These are phyloP conservation scores for Pangasianodon gigas DNA, from an alignment of 2,113 vertebrate genomes.

Conservation along the genomic window DNA sequence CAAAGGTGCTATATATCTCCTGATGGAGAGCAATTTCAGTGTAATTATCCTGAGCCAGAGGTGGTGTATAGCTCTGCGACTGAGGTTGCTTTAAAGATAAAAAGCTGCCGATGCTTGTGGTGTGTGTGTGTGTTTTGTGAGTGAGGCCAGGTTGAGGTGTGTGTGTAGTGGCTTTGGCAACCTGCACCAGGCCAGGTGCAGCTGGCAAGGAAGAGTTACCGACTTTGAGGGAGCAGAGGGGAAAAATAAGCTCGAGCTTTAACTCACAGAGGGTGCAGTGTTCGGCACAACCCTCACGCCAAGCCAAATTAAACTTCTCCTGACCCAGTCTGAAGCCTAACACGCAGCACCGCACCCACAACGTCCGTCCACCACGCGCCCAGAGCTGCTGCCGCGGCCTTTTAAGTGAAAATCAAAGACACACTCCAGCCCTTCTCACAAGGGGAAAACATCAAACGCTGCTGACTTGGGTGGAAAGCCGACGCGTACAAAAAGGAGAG, in stretches of 20 bases:
- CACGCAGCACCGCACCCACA: constrained; percentile 32
- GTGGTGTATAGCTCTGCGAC: constrained; percentile 10
- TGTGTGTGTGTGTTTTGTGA: constrained; percentile 27
- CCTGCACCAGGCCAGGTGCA: constrained; percentile 62
- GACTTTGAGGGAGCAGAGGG: constrained; percentile 24
- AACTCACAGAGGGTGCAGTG: constrained; percentile 59
- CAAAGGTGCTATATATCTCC: constrained; percentile 12
- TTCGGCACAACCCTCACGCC: constrained; percentile 63
- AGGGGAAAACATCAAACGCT: not conserved
- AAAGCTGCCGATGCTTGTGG: constrained; percentile 27
- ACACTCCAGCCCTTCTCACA: not conserved
- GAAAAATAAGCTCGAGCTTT: constrained; percentile 28
- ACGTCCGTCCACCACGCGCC: constrained; percentile 16
- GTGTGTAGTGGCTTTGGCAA: constrained; percentile 47
- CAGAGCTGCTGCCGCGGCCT: constrained; percentile 26
- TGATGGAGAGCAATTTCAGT: constrained; percentile 32
- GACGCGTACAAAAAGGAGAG: too few species aligned
- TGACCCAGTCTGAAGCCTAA: constrained; percentile 67
- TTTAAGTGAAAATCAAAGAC: constrained; percentile 53
- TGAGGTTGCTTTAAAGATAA: constrained; percentile 34
- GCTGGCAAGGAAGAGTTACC: constrained; percentile 56
- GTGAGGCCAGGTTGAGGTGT: constrained; percentile 31
- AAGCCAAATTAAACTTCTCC: constrained; percentile 73
- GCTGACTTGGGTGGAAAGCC: not conserved
- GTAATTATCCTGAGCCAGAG: constrained; percentile 31